phyloP scores from a whole-genome alignment of 1,140 invertebrate genomes.

The Hylyphantes graminicola region DNA sequence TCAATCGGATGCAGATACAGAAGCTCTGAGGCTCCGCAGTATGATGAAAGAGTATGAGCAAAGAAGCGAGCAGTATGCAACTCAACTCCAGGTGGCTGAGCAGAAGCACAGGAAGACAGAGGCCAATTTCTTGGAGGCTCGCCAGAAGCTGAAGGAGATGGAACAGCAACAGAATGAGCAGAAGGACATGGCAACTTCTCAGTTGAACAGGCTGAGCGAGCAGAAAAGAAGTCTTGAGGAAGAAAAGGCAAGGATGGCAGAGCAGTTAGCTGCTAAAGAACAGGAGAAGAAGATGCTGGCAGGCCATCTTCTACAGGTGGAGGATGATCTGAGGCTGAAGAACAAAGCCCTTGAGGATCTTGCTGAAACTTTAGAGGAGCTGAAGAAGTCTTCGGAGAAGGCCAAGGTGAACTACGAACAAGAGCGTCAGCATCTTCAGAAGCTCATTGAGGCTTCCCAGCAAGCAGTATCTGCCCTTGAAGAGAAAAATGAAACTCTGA shows the following conservation, averaged over 20 bases:
- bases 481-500: constrained; percentile 50
- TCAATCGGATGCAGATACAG: constrained; percentile 66
- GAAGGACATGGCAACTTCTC: constrained; percentile 21
- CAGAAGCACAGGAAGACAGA: constrained; percentile 10
- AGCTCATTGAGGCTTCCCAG: constrained; percentile 14
- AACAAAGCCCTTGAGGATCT: constrained; percentile 26
- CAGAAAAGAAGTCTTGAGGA: constrained; percentile 47
- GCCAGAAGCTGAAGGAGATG: constrained; percentile 23
- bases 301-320: constrained; percentile 15
- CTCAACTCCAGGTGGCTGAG: constrained; percentile 41
- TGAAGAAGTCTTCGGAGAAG: constrained; percentile 31
- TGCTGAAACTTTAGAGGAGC: constrained; percentile 19
- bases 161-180: constrained; percentile 31
- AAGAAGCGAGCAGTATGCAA: constrained; percentile 4
- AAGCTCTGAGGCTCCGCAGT: constrained; percentile 66
- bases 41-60: constrained; percentile 63
- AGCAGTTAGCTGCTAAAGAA: constrained; percentile 15
- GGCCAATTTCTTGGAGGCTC: background rate
- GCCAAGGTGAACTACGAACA: constrained; percentile 25
- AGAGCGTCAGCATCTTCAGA: constrained; percentile 11
- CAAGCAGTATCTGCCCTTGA: constrained; percentile 45
- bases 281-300: constrained; percentile 27
- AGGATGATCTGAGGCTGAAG: constrained; percentile 30
- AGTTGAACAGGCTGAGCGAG: constrained; percentile 4
- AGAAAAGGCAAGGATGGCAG: constrained; percentile 38